Percentiles rank a stretch among this genome's conserved stretches.
phyloP scores from a whole-genome alignment of 2,888 invertebrate genomes.

The Ernsta delagoae region DNA sequence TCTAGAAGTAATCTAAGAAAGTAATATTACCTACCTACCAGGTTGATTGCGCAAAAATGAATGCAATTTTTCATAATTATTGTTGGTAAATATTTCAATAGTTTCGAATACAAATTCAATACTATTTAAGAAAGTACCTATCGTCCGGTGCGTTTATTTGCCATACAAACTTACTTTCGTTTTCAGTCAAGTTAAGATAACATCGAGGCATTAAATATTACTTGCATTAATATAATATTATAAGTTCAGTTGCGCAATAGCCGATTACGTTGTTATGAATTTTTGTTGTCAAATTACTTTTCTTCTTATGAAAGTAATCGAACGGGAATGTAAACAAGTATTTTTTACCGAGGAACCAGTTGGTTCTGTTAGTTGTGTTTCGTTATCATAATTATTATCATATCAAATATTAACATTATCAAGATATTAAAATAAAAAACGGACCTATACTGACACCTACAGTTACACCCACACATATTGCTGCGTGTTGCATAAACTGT shows the following conservation, averaged over 20 bases:
- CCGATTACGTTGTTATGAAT: conserved; percentile 14
- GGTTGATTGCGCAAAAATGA: no score
- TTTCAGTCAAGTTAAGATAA: background rate
- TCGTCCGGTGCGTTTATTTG: background rate
- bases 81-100: no score
- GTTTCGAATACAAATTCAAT: no score
- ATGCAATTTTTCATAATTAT: no score
- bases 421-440: background rate
- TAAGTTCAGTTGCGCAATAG: conserved; percentile 13
- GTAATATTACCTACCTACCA: no score
- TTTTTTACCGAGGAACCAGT: conserved; percentile 2
- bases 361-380: background rate
- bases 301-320: conserved; percentile 21
- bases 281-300: conserved; percentile 20
- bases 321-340: background rate
- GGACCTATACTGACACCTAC: background rate
- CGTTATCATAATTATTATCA: conserved; percentile 2
- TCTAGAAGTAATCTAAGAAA: no score
- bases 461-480: no score
- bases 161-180: conserved; percentile 2
- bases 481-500: background rate
- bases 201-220: conserved; percentile 11
- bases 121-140: background rate
- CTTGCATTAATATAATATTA: background rate
- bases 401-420: no score